phyloP scores from a whole-genome alignment of 2,797 vertebrate species.

The Alfaro cultratus region DNA sequence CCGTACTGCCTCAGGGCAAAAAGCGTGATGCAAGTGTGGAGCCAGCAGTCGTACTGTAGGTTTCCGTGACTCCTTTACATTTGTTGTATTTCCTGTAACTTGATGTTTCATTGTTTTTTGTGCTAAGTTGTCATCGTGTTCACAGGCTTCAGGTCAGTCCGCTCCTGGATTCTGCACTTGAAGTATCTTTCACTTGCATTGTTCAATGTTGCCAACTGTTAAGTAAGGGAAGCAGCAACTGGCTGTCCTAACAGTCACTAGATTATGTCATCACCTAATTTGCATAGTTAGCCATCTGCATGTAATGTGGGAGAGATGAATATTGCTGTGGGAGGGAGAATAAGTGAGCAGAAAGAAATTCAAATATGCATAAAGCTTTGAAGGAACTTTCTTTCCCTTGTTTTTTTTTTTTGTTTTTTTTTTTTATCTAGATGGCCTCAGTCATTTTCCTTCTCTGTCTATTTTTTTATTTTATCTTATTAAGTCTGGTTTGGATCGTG shows the following conservation, averaged over 20 bases:
- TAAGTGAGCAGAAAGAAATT: background rate
- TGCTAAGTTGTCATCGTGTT: background rate
- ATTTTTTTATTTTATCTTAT: background rate
- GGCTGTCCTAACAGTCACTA: background rate
- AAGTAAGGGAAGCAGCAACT: background rate
- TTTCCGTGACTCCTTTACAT: constrained; percentile 16
- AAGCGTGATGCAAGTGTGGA: constrained; percentile 26
- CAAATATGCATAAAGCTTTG: background rate
- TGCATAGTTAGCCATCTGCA: background rate
- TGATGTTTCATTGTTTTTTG: background rate
- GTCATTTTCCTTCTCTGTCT: background rate
- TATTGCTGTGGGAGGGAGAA: background rate
- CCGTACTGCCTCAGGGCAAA: constrained; percentile 50
- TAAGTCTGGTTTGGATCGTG: background rate
- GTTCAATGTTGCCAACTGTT: background rate
- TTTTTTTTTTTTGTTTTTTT: background rate
- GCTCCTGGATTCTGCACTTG: background rate
- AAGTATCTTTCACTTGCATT: background rate
- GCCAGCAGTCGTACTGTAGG: constrained; percentile 23
- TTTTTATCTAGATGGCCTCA: background rate
- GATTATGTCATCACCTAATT: constrained; percentile 1
- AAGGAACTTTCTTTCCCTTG: background rate
- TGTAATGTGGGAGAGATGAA: background rate
- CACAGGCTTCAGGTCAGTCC: background rate
- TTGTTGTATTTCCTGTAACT: background rate